A percentile compares a stretch with the other conserved stretches of the same genome.
Evolutionary conservation across 2,113 vertebrate species (phyloP).

Genomic region (Crotalus viridis): DNA sequence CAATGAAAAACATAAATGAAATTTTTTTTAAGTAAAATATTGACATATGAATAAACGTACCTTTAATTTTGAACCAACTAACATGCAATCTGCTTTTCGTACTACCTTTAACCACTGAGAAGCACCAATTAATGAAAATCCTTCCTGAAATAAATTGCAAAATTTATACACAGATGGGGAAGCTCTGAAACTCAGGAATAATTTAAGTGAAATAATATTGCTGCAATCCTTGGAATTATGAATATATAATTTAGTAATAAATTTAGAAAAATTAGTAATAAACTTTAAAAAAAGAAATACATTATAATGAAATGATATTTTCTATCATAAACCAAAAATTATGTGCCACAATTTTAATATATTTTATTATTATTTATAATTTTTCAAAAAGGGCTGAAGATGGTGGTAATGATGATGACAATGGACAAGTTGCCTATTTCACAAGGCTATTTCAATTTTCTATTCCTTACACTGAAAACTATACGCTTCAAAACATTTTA

Average conservation of each 20-base stretch:
- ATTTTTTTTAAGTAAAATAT: neutral
- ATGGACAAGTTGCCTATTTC: neutral
- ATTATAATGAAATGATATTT: neutral
- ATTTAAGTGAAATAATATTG: neutral
- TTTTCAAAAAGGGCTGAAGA: neutral
- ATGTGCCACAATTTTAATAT: neutral
- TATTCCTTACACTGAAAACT: neutral
- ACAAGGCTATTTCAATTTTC: neutral
- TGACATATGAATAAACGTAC: constrained; percentile 58
- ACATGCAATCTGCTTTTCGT: constrained; percentile 81
- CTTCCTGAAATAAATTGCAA: constrained; percentile 78
- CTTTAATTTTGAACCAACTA: constrained; percentile 78
- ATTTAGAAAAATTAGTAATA: neutral
- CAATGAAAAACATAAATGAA: neutral
- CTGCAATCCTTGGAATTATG: neutral
- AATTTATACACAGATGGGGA: neutral
- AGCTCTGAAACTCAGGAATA: neutral
- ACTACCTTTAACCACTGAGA: constrained; percentile 80
- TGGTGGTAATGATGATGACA: too few relatives aligned
- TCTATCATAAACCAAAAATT: neutral
- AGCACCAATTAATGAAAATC: constrained; percentile 79
- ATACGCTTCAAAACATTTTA: neutral
- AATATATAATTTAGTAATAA: neutral
- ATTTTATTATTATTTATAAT: neutral
- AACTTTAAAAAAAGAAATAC: neutral